Conservation (phyloP, 2,888 invertebrate genomes). For the Patella depressa region DNA sequence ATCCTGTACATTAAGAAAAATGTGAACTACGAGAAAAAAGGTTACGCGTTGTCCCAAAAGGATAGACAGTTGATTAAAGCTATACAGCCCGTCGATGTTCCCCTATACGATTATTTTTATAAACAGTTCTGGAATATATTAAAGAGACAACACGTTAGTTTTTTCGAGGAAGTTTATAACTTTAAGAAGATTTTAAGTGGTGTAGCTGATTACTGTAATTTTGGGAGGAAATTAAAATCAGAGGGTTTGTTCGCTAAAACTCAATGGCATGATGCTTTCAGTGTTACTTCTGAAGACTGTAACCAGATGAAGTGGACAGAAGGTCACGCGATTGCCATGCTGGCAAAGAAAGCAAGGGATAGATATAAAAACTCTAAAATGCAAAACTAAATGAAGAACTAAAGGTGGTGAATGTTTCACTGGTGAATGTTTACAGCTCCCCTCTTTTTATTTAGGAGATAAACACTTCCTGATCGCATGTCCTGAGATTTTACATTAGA, state of each 20-base stretch:
- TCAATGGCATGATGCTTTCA: background rate
- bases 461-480: too few species aligned
- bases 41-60: conserved; percentile 30
- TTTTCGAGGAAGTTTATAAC: conserved; percentile 36
- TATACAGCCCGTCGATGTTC: conserved; percentile 51
- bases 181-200: conserved; percentile 32
- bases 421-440: too few species aligned
- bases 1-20: conserved; percentile 54
- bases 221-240: background rate
- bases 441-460: too few species aligned
- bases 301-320: background rate
- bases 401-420: too few species aligned
- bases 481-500: too few species aligned
- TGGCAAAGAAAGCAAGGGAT: background rate
- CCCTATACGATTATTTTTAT: conserved; percentile 52
- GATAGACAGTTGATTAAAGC: conserved; percentile 36
- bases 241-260: background rate
- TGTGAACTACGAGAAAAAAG: conserved; percentile 30
- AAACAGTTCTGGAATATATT: conserved; percentile 44
- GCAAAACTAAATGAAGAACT: background rate
- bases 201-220: conserved; percentile 33
- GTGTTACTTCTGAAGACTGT: background rate
- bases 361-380: background rate
- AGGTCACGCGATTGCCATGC: background rate
- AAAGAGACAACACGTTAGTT: conserved; percentile 19